Evolutionary conservation across 2,888 invertebrate genomes (phyloP).

Genomic region (Lysandra bellargus): DNA sequence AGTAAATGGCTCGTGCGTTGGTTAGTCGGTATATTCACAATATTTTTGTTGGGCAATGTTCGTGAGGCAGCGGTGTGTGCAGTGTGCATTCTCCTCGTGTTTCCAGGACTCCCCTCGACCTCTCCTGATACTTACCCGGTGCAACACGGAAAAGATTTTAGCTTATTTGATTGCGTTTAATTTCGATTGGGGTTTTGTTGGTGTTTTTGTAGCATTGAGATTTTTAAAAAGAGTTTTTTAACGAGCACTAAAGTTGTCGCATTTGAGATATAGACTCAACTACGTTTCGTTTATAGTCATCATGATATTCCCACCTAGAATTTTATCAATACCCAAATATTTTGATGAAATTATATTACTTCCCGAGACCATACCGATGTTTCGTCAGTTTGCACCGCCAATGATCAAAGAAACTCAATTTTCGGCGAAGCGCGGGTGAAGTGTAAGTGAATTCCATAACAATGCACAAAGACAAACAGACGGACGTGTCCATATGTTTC

Average conservation of each 20-base stretch:
- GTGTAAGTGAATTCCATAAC: constrained; percentile 50
- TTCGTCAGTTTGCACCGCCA: neutral
- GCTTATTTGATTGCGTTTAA: constrained; percentile 29
- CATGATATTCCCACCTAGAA: no score
- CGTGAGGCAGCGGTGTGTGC: constrained; percentile 42
- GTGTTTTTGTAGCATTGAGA: neutral
- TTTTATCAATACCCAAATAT: no score
- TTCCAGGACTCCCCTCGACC: constrained; percentile 31
- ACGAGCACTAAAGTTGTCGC: no score
- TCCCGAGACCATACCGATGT: neutral
- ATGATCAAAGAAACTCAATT: constrained; percentile 32
- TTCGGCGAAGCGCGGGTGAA: constrained; percentile 39
- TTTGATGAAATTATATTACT: neutral
- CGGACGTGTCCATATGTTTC: constrained; percentile 63
- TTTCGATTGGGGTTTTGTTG: neutral
- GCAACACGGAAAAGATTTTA: constrained; percentile 26
- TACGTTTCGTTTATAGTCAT: no score
- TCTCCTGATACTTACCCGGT: constrained; percentile 33
- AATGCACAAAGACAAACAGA: constrained; percentile 61
- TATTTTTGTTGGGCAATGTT: constrained; percentile 46
- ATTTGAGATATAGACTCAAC: no score
- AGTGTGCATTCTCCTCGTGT: constrained; percentile 31
- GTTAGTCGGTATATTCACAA: constrained; percentile 36
- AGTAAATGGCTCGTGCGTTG: constrained; percentile 34
- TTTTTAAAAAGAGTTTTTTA: no score